Evolutionary conservation across 2,797 vertebrate genomes (phyloP).

Genomic region (Protonibea diacanthus): DNA sequence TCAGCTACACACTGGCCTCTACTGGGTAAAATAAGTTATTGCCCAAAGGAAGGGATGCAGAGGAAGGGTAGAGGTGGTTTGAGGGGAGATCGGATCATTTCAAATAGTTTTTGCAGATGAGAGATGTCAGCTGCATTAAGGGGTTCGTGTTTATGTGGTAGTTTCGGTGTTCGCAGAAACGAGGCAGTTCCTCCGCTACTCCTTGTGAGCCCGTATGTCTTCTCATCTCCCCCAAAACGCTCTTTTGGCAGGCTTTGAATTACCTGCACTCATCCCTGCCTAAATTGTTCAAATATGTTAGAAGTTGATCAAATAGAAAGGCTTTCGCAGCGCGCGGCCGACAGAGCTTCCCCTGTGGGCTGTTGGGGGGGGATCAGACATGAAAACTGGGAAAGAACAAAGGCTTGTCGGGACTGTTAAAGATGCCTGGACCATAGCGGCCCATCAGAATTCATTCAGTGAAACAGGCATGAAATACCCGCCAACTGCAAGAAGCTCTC

Average conservation of each 20-base stretch:
- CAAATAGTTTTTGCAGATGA: conserved; percentile 24
- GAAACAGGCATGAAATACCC: conserved; percentile 67
- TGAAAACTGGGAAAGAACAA: conserved; percentile 76
- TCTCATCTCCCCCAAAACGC: conserved; percentile 54
- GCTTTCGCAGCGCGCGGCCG: conserved; percentile 38
- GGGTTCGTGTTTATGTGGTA: conserved; percentile 34
- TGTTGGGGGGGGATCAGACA: conserved; percentile 69
- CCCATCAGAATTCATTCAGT: conserved; percentile 65
- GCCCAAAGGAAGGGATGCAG: conserved; percentile 28
- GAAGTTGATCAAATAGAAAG: conserved; percentile 76
- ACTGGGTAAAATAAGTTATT: conserved; percentile 60
- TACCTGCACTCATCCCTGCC: conserved; percentile 68
- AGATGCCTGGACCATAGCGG: conserved; percentile 58
- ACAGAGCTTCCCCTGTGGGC: conserved; percentile 67
- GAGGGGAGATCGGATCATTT: conserved; percentile 27
- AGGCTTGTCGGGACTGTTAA: conserved; percentile 72
- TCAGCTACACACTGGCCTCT: conserved; percentile 76
- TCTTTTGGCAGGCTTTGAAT: conserved; percentile 67
- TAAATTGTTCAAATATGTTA: conserved; percentile 76
- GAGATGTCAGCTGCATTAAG: conserved; percentile 57
- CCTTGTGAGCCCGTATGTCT: conserved; percentile 32
- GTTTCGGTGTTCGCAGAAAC: conserved; percentile 39
- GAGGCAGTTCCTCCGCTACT: conserved; percentile 32
- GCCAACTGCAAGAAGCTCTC: conserved; percentile 49
- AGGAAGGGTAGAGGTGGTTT: conserved; percentile 29